Percentiles rank a stretch among this genome's conserved stretches.
These are phyloP conservation scores for Gallinago nigripennis DNA, from an alignment of 2,797 vertebrate genomes.

Conservation along the genomic window DNA sequence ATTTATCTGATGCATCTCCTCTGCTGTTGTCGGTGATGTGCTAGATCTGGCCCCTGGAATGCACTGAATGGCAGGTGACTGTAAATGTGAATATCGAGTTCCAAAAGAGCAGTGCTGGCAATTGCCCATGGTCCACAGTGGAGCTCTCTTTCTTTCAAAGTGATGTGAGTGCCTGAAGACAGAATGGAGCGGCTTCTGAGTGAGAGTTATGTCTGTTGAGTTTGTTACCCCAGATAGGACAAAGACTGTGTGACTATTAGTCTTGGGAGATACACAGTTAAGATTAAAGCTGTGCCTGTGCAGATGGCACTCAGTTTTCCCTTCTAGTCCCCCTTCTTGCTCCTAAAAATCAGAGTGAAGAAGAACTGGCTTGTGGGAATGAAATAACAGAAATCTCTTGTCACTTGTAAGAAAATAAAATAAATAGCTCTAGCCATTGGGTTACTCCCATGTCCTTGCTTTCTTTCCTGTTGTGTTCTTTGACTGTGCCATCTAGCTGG, in stretches of 20 bases:
- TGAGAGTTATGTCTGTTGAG: not conserved
- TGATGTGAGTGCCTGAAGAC: not conserved
- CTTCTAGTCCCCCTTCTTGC: not conserved
- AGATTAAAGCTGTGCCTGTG: not conserved
- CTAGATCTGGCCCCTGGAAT: not conserved
- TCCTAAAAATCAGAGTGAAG: not conserved
- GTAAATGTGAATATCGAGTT: not conserved
- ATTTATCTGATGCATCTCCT: not conserved
- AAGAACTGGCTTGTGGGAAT: not conserved
- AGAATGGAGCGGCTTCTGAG: not conserved
- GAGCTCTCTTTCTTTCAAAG: not conserved
- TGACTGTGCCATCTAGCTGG: not conserved
- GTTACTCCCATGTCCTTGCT: not conserved
- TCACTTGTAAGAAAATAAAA: not conserved
- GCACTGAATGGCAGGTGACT: not conserved
- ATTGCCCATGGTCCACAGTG: not conserved
- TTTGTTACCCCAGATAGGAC: not conserved
- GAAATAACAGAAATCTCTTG: not conserved
- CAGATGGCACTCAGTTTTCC: not conserved
- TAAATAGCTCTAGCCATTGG: not conserved
- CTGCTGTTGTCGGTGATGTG: not conserved
- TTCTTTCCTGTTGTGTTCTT: not conserved
- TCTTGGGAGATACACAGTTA: not conserved
- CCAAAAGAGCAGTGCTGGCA: not conserved
- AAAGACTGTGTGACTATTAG: fast-evolving